These are phyloP conservation scores for Cepaea hortensis DNA, from an alignment of 2,888 invertebrate species.

Conservation along the genomic window DNA sequence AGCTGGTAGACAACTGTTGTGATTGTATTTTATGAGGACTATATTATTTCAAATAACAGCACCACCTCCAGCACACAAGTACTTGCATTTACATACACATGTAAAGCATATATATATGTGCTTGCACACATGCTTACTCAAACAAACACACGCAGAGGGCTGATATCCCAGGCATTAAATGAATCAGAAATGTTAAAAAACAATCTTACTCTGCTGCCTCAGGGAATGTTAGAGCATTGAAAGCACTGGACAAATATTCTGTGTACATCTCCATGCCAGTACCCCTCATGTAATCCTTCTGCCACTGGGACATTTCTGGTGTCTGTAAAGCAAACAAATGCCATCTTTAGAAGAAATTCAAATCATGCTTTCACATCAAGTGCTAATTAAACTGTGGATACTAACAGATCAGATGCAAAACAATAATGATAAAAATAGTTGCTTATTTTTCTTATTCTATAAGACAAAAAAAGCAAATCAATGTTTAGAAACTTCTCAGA, in stretches of 20 bases:
- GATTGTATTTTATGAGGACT: too few species aligned
- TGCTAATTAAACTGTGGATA: too few species aligned
- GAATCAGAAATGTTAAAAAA: too few species aligned
- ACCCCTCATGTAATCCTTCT: slow-evolving; percentile 99
- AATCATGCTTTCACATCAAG: too few species aligned
- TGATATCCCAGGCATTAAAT: neutral
- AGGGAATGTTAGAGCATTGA: slow-evolving; percentile 99
- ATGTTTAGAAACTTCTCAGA: too few species aligned
- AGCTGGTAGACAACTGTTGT: too few species aligned
- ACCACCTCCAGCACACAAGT: too few species aligned
- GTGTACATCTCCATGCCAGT: slow-evolving; percentile 99
- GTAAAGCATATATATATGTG: neutral
- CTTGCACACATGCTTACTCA: neutral
- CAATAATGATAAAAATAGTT: too few species aligned
- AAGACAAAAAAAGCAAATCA: too few species aligned
- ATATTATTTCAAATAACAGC: too few species aligned
- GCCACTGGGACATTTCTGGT: slow-evolving; percentile 93
- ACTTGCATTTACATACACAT: neutral
- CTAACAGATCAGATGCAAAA: too few species aligned
- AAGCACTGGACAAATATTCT: slow-evolving; percentile 98
- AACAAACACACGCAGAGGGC: neutral
- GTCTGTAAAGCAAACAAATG: slow-evolving; percentile 60
- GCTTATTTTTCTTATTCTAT: too few species aligned
- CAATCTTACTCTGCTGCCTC: slow-evolving; percentile 98
- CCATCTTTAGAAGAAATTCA: neutral